phyloP scores from a whole-genome alignment of 2,888 invertebrate genomes.

The Lymantria monacha region DNA sequence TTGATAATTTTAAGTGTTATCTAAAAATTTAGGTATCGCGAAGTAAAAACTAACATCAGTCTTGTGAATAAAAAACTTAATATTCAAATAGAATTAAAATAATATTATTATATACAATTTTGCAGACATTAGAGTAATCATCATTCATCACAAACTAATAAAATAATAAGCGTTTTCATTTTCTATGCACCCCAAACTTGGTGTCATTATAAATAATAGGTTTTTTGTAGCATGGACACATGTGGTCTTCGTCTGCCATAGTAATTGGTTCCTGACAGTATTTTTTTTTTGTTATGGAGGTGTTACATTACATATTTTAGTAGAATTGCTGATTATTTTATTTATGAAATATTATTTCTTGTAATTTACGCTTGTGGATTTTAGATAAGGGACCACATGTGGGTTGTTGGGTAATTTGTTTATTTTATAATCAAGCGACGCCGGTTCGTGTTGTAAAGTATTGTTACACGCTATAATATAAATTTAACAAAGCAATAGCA shows the following conservation, averaged over 20 bases:
- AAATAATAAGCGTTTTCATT: conserved; percentile 69
- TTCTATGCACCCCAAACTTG: conserved; percentile 66
- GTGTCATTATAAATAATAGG: conserved; percentile 57
- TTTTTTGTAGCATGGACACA: conserved; percentile 60
- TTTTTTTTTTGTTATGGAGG: conserved; percentile 12
- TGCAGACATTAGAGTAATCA: conserved; percentile 51
- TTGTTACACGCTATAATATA: neutral
- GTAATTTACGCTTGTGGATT: neutral
- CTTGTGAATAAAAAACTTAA: too few relatives aligned
- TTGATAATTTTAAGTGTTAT: too few relatives aligned
- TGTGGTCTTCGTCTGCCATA: conserved; percentile 42
- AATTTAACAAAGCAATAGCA: too few relatives aligned
- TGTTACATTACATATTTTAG: conserved; percentile 15
- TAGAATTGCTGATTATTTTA: conserved; percentile 19
- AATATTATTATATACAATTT: conserved; percentile 36
- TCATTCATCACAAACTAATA: conserved; percentile 65
- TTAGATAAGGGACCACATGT: conserved; percentile 6
- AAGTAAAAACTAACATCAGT: too few relatives aligned
- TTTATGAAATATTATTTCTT: neutral
- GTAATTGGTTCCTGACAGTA: conserved; percentile 22
- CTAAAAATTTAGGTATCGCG: too few relatives aligned
- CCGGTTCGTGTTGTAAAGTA: neutral
- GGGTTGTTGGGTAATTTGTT: conserved; percentile 1
- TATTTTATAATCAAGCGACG: conserved; percentile 2
- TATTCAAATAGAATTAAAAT: neutral